Evolutionary conservation across 2,888 invertebrate genomes (phyloP).

Genomic region (Volucella zonaria): DNA sequence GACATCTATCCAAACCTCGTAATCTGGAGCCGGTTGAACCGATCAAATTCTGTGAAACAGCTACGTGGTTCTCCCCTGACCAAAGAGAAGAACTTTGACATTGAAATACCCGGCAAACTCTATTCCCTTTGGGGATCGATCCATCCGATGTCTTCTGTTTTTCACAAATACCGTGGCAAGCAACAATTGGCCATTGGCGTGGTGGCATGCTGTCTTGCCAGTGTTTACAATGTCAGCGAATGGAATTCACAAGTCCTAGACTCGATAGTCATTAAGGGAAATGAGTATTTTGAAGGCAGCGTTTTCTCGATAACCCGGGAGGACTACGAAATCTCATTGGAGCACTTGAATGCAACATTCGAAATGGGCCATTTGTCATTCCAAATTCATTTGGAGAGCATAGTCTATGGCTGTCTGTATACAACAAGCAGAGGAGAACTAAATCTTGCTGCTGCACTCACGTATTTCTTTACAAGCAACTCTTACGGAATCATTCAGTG

Average conservation of each 20-base stretch:
- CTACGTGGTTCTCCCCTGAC: constrained; percentile 78
- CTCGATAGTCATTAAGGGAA: constrained; percentile 85
- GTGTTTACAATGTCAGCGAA: constrained; percentile 85
- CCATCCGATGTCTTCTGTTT: constrained; percentile 85
- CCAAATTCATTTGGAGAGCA: constrained; percentile 84
- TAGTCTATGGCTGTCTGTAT: constrained; percentile 86
- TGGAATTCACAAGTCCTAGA: constrained; percentile 87
- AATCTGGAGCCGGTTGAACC: constrained; percentile 81
- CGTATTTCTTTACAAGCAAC: constrained; percentile 85
- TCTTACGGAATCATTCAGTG: constrained; percentile 85
- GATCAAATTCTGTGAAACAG: constrained; percentile 78
- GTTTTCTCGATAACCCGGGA: constrained; percentile 82
- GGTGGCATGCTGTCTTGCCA: constrained; percentile 85
- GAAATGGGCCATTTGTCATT: constrained; percentile 85
- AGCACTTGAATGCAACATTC: constrained; percentile 84
- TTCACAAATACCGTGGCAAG: constrained; percentile 85
- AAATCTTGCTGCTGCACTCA: constrained; percentile 86
- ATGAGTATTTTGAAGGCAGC: constrained; percentile 84
- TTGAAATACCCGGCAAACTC: constrained; percentile 87
- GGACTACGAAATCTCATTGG: constrained; percentile 85
- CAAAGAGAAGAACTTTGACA: constrained; percentile 85
- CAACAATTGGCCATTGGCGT: constrained; percentile 86
- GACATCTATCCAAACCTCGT: constrained; percentile 79
- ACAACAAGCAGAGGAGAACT: constrained; percentile 84
- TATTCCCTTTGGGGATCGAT: constrained; percentile 88